phyloP scores from a whole-genome alignment of 2,113 vertebrate genomes.

The Ahaetulla prasina region DNA sequence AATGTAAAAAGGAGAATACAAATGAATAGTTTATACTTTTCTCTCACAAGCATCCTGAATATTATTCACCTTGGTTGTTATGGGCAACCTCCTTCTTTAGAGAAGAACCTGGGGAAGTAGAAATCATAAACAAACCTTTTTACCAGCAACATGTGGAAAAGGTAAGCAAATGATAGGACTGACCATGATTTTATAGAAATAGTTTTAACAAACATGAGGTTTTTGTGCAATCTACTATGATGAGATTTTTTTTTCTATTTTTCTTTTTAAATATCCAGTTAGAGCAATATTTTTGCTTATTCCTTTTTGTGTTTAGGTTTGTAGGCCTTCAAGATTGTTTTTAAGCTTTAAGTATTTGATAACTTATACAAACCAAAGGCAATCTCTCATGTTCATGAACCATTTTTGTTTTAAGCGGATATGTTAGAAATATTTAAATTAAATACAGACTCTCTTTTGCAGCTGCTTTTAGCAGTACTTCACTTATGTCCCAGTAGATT shows the following conservation, averaged over 20 bases:
- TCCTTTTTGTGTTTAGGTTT: background rate
- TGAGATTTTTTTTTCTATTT: background rate
- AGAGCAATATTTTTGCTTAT: background rate
- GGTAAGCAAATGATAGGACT: background rate
- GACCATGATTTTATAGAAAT: background rate
- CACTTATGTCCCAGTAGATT: background rate
- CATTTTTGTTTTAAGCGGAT: background rate
- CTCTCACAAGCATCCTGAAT: background rate
- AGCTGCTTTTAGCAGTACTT: conserved; percentile 6
- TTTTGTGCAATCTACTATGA: background rate
- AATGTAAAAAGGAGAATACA: background rate
- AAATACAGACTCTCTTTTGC: background rate
- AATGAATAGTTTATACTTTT: background rate
- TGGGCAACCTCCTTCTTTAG: background rate
- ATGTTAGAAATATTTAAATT: conserved; percentile 13
- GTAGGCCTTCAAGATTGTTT: background rate
- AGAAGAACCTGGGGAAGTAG: background rate
- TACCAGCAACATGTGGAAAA: background rate
- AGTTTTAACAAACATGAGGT: background rate
- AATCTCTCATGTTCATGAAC: background rate
- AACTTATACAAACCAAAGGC: background rate
- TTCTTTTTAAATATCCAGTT: background rate
- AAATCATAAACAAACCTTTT: background rate
- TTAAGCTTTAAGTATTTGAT: background rate
- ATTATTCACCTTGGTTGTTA: background rate